Percentiles rank a stretch among this genome's conserved stretches.
phyloP scores from a whole-genome alignment of 2,797 vertebrate genomes.

The Eutrigla gurnardus region DNA sequence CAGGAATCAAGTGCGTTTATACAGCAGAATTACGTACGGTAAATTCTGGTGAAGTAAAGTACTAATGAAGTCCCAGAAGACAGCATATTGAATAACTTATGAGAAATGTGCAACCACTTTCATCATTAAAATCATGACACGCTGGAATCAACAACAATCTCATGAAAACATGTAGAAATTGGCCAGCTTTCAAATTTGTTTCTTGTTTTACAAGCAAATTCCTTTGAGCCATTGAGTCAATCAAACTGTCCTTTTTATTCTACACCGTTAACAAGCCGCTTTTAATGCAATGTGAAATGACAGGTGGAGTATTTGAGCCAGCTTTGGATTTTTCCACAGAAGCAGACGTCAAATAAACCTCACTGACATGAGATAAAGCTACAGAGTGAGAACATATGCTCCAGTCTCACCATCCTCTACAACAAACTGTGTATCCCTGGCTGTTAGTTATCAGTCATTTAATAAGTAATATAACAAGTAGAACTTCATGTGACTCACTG shows the following conservation, averaged over 20 bases:
- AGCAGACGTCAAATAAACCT: conserved; percentile 39
- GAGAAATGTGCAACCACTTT: conserved; percentile 31
- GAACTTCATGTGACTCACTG: conserved; percentile 1
- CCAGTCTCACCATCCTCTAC: conserved; percentile 38
- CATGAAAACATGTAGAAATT: background rate
- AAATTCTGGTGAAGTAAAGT: conserved; percentile 27
- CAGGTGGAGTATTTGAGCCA: conserved; percentile 36
- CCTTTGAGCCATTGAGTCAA: background rate
- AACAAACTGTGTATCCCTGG: conserved; percentile 13
- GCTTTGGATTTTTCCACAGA: conserved; percentile 47
- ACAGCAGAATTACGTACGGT: background rate
- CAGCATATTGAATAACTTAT: conserved; percentile 46
- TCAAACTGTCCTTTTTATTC: background rate
- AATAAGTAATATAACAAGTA: background rate
- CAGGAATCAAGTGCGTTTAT: conserved; percentile 17
- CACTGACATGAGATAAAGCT: conserved; percentile 42
- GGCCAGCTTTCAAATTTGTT: background rate
- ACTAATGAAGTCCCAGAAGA: conserved; percentile 52
- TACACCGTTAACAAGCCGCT: background rate
- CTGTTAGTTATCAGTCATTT: conserved; percentile 18
- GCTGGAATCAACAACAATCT: conserved; percentile 4
- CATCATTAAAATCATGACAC: conserved; percentile 25
- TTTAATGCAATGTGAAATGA: conserved; percentile 21
- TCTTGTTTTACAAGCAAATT: conserved; percentile 2
- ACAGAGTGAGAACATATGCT: conserved; percentile 54